Evolutionary conservation across 2,888 invertebrate genomes (phyloP), one percentile per base, ranked within the genome.

Genomic region (Gari tellinella): DNA sequence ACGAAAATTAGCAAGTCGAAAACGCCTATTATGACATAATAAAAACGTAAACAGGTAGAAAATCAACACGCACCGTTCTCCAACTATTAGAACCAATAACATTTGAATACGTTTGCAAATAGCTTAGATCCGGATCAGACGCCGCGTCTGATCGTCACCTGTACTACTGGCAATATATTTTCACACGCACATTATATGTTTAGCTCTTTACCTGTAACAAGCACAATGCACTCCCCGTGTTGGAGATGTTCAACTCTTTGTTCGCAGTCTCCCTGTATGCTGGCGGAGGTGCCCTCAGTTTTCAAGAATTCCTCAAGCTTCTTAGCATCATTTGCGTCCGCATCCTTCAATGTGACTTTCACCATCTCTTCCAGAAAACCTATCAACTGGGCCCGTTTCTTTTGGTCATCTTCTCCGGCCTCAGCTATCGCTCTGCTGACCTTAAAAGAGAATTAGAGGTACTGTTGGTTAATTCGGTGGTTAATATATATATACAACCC

Each of bases 301-400:
- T 49, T 53, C 15, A 78, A 45, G 15, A 78, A 72, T 7, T 74
- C 73, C 12, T 40, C 64, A 0, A 78, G 65, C 5, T 74, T 43
- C 17, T 67, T 49, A 21, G 60, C 19, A 25, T 52, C 46, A 0
- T 48, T 56, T 0, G 57, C 49, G 8, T 65, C 62, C 25, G 70
- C 75, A 23, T 69, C 65, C 1, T 58, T 41, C 8, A 37, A 57
- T 1, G 63, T 38, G 19, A 74, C 66, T 8, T 49, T 26, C n/a
- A 56, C 40, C 1, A 81, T 67, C 15, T 68, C 70, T 23, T 68
- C 43, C 12, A 80, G 67, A 64, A 83, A 65, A 12, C 70, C 62
- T 14, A 68, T 52, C 7, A 83, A 48, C 21, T 74, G 67, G 15
- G 57, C 23, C 48, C 80, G 49, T 51, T 83, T 83, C 46, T 61